These are phyloP conservation scores for Colossoma macropomum DNA, from an alignment of 2,113 vertebrate genomes.

Conservation along the genomic window DNA sequence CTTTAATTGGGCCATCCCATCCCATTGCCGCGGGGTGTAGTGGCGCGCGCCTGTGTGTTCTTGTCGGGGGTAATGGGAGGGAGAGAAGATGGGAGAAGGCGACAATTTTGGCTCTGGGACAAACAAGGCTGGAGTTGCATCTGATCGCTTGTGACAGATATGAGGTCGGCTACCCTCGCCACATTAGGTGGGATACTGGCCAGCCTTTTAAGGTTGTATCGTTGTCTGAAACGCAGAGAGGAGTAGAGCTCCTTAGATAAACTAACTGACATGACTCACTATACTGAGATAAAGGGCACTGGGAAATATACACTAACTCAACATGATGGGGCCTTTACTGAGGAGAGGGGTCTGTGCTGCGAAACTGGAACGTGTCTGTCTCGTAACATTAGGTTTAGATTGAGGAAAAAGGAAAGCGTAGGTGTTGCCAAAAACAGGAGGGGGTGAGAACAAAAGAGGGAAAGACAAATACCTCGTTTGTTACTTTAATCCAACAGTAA, in stretches of 20 bases:
- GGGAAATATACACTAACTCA: neutral
- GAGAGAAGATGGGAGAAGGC: neutral
- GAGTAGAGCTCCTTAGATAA: neutral
- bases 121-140: slow-evolving; percentile 18
- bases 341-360: neutral
- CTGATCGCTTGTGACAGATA: slow-evolving; percentile 42
- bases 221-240: slow-evolving; percentile 15
- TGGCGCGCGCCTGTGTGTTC: slow-evolving; percentile 3
- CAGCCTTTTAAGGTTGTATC: slow-evolving; percentile 1
- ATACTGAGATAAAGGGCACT: neutral
- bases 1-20: slow-evolving; percentile 73
- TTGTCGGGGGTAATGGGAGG: neutral
- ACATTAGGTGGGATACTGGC: slow-evolving; percentile 29
- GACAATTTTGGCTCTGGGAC: slow-evolving; percentile 24
- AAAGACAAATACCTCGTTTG: slow-evolving; percentile 22
- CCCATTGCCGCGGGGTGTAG: slow-evolving; percentile 46
- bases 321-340: neutral
- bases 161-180: slow-evolving; percentile 16
- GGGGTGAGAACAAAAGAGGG: slow-evolving; percentile 1
- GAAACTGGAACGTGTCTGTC: neutral
- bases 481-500: slow-evolving; percentile 26
- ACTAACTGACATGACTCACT: slow-evolving; percentile 6
- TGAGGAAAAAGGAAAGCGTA: neutral
- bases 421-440: slow-evolving; percentile 2
- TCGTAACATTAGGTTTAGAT: neutral